Percentiles rank a stretch among this genome's conserved stretches.
Evolutionary conservation across 2,113 vertebrate species (phyloP).

Genomic region (Pimephales promelas): DNA sequence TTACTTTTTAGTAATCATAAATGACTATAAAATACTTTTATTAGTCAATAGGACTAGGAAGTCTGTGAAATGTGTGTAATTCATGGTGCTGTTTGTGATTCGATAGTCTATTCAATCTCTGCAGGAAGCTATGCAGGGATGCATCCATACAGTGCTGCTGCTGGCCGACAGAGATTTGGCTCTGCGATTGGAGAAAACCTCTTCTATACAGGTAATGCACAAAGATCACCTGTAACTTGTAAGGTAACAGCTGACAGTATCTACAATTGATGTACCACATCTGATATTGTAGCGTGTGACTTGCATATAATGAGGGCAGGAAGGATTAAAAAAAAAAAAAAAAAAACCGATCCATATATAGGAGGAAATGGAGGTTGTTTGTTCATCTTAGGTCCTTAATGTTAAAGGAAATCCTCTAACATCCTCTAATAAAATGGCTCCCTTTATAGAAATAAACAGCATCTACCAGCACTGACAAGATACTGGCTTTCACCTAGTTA

Average conservation of each 20-base stretch:
- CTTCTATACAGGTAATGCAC: slow-evolving; percentile 78
- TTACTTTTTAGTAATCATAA: background rate
- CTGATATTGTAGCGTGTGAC: background rate
- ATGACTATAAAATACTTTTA: background rate
- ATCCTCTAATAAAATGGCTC: background rate
- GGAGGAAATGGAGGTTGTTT: background rate
- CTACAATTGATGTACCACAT: background rate
- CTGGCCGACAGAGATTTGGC: slow-evolving; percentile 78
- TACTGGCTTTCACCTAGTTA: background rate
- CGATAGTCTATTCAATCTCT: slow-evolving; percentile 12
- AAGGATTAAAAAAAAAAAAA: background rate
- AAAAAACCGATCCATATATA: background rate
- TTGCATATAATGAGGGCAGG: background rate
- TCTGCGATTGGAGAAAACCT: slow-evolving; percentile 74
- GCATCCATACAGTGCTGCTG: slow-evolving; percentile 81
- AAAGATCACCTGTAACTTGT: background rate
- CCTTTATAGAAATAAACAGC: background rate
- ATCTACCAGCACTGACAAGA: background rate
- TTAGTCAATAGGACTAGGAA: background rate
- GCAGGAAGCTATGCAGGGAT: slow-evolving; percentile 75
- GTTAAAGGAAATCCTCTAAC: background rate
- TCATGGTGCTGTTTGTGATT: background rate
- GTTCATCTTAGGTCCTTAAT: background rate
- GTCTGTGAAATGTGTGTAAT: slow-evolving; percentile 18
- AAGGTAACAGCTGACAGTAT: no score